Base-by-base conservation (phyloP, 2,113 vertebrate genomes). In the Thamnophis sirtalis region DNA sequence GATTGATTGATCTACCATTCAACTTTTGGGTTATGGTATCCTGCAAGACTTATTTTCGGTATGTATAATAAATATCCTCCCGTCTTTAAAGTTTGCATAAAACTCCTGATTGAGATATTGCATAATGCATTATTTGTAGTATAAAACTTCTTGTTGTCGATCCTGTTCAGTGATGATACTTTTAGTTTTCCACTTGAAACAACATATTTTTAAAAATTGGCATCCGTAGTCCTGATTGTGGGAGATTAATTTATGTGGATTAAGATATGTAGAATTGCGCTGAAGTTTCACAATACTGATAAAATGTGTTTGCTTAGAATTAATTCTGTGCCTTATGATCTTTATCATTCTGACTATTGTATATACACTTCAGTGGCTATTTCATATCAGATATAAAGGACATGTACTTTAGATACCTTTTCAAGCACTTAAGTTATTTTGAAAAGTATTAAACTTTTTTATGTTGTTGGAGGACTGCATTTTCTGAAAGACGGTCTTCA, bases 331-430 rank as follows among this genome's bases (percentile, higher is more conserved):
- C 33, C 15, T 24, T 15, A 50, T 5, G 22, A 0, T 0, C 0
- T 24, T 51, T 49, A 0, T 3, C 0, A 28, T 3, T 51, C 33
- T 84, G 54, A 38, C 5, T 24, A 2, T 22, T 13, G 21, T 5
- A 80, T 43, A 2, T 54, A 11, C 8, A 33, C 38, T 15, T 4
- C 38, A 33, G n/a, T 55, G 0, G 24, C 21, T 88, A 53, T 63
- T 91, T 93, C 85, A 90, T 13, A 3, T 90, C n/a, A 21, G 3
- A 2, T 11, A 58, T 13, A 89, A 8, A 88, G 87, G 73, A 53
- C 0, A 24, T 9, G 5, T 5, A 6, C 1, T 90, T n/a, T 5
- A 0, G 8, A 0, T 2, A 54, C 17, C 24, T n/a, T 91, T 60
- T 33, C 43, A 38, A 55, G 15, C 88, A 0, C 38, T 87, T 90